These are phyloP conservation scores for Protodeltote pygarga DNA, from an alignment of 2,888 invertebrate species.

Conservation along the genomic window DNA sequence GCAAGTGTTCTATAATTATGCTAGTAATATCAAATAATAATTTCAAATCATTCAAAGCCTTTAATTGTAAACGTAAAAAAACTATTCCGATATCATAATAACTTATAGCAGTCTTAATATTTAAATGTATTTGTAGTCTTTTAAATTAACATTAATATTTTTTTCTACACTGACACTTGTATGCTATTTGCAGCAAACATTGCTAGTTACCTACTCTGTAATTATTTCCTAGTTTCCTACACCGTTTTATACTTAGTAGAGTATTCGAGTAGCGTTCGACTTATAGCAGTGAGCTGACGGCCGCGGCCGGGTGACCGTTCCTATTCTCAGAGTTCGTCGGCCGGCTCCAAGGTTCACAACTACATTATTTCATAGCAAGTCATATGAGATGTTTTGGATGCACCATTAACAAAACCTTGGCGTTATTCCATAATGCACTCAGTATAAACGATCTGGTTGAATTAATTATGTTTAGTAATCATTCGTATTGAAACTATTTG, in stretches of 20 bases:
- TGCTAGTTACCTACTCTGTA: conserved; percentile 9
- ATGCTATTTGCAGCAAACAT: neutral
- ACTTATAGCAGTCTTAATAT: no score
- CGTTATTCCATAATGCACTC: conserved; percentile 19
- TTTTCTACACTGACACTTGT: neutral
- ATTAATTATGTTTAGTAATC: conserved; percentile 1
- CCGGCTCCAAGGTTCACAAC: conserved; percentile 58
- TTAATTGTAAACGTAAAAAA: no score
- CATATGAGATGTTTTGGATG: conserved; percentile 28
- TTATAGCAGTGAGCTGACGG: conserved; percentile 40
- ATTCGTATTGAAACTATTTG: conserved; percentile 5
- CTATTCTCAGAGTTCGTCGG: conserved; percentile 60
- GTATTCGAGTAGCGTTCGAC: conserved; percentile 48
- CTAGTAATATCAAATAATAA: no score
- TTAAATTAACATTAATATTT: no score
- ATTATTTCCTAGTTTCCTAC: no score
- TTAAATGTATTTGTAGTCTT: no score
- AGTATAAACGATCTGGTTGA: conserved; percentile 7
- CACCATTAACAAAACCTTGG: conserved; percentile 35
- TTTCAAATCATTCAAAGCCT: no score
- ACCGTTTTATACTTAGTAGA: conserved; percentile 2
- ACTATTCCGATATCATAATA: no score
- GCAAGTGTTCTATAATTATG: no score
- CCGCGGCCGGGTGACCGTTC: conserved; percentile 51
- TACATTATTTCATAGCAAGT: conserved; percentile 49